phyloP scores from a whole-genome alignment of 2,888 invertebrate genomes.

The Piscicola geometra region DNA sequence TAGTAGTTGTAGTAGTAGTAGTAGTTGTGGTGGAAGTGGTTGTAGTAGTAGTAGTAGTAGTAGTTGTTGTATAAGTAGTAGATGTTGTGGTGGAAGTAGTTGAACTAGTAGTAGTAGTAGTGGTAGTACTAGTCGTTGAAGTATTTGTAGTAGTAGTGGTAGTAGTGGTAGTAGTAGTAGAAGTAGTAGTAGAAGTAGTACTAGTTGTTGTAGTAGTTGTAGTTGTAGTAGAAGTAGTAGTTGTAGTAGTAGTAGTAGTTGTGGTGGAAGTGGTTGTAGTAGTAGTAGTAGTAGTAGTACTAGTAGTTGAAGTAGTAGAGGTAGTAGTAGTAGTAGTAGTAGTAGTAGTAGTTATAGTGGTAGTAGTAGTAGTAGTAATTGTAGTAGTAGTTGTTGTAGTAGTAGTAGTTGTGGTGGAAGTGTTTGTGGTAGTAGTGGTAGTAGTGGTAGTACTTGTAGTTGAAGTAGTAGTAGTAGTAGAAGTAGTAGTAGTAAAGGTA shows the following conservation, averaged over 20 bases:
- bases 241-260: background rate
- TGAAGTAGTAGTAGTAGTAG: slow-evolving; percentile 1
- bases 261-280: too few species aligned
- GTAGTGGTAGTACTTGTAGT: background rate
- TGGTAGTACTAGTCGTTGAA: slow-evolving; percentile 15
- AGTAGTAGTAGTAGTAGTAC: too few species aligned
- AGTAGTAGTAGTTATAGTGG: too few species aligned
- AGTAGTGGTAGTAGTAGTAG: background rate
- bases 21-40: background rate
- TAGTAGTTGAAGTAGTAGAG: too few species aligned
- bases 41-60: background rate
- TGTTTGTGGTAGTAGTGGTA: background rate
- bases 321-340: too few species aligned
- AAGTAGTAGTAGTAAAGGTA: background rate
- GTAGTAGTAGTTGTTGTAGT: slow-evolving; percentile 16
- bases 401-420: slow-evolving; percentile 1
- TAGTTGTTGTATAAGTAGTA: background rate
- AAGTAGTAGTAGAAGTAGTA: background rate
- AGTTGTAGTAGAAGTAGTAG: background rate
- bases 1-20: background rate
- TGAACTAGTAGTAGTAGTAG: background rate
- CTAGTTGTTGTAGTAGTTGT: background rate
- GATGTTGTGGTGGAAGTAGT: background rate
- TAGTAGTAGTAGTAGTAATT: too few species aligned
- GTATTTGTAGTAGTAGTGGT: slow-evolving; percentile 12